Evolutionary conservation across 2,888 invertebrate genomes (phyloP), one percentile per base, ranked within the genome.

Genomic region (Meta bourneti): DNA sequence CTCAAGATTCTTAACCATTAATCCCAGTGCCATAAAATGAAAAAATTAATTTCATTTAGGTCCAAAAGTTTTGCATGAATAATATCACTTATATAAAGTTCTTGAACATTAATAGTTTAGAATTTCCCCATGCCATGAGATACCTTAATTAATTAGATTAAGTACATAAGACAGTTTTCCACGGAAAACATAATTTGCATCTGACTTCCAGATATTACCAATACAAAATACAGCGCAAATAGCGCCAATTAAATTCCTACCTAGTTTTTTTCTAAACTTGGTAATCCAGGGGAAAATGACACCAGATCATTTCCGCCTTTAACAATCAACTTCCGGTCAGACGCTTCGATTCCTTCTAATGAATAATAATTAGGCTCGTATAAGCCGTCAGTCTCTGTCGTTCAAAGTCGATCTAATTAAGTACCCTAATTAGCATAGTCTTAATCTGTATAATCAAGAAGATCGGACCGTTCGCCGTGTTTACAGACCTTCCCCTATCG

Each of bases 351-450:
- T 88, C 81, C 51, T 80, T 54, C 54, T 81, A 74, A 81, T 88
- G 88, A 81, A 88, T 88, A 88, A 88, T 88, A 88, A 88, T 81
- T 81, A 88, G 61, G 8, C 4, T 19, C 51, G 48, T 74, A 74
- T 81, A 81, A 81, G 61, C 80, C 81, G 70, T 48, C 88, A 81
- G 61, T 49, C 71, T 78, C 77, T 61, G 77, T 69, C 77, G 69
- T 78, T 70, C 71, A 48, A 81, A 81, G 49, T 49, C 88, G 81
- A 75, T 88, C 81, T 88, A 88, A 88, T 88, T 88, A 88, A 88
- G 88, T 80, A 61, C 75, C 69, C 81, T 88, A 81, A 88, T 88
- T 88, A 88, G 88, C 88, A 88, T 88, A 88, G 88, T 74, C 88
- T 88, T 88, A 88, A 88, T 88, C 88, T 88, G 75, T 88, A 72